phyloP scores from a whole-genome alignment of 2,797 vertebrate species.

The Gymnodraco acuticeps region DNA sequence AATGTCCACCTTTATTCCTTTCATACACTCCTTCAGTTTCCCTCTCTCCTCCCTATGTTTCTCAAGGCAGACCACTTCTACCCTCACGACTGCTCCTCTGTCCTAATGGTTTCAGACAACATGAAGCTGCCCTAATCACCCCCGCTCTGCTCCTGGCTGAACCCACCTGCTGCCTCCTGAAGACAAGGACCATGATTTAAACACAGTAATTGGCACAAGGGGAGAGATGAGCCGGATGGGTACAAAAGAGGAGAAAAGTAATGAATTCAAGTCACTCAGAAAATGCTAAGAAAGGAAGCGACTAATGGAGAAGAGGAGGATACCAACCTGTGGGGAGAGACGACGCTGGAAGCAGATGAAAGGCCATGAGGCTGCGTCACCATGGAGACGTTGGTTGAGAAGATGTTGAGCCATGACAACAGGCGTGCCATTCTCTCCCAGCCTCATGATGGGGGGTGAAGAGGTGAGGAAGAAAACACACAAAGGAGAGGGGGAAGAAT shows the following conservation, averaged over 20 bases:
- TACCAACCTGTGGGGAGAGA: conserved; percentile 49
- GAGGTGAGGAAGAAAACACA: conserved; percentile 49
- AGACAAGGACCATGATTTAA: conserved; percentile 54
- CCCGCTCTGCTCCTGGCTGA: conserved; percentile 36
- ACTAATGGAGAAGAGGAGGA: conserved; percentile 47
- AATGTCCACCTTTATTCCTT: conserved; percentile 36
- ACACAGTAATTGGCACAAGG: conserved; percentile 64
- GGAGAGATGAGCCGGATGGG: conserved; percentile 41
- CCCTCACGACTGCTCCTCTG: conserved; percentile 26
- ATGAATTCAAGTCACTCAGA: conserved; percentile 45
- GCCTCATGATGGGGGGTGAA: conserved; percentile 33
- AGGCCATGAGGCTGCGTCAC: conserved; percentile 68
- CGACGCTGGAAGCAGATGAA: conserved; percentile 58
- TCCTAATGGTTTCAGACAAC: conserved; percentile 55
- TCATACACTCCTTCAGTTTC: conserved; percentile 6
- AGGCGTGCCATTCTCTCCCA: conserved; percentile 45
- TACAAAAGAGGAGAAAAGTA: conserved; percentile 40
- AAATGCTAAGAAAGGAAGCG: conserved; percentile 33
- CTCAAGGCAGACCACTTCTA: conserved; percentile 19
- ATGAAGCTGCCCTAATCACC: conserved; percentile 59
- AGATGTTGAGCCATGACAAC: conserved; percentile 78
- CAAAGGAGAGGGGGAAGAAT: not conserved
- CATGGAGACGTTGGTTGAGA: conserved; percentile 76
- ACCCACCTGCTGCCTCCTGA: conserved; percentile 54
- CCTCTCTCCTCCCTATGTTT: not conserved